Conservation (phyloP, 2,888 invertebrate genomes). For the Synanthedon myopaeformis region DNA sequence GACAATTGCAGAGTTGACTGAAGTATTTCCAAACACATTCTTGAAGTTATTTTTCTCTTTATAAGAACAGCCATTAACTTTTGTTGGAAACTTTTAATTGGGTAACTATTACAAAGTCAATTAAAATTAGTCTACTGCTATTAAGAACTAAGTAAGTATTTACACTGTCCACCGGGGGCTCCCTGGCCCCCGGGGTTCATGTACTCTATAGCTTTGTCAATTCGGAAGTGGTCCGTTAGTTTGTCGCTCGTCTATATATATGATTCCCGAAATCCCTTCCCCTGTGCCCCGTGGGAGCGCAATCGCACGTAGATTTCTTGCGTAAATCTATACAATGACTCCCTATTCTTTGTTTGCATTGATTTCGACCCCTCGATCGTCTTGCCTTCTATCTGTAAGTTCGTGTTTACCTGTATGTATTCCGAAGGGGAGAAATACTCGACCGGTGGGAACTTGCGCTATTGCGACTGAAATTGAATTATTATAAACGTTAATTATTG, state of each 20-base stretch:
- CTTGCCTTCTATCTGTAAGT: constrained; percentile 49
- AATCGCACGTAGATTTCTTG: constrained; percentile 46
- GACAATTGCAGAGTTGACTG: background rate
- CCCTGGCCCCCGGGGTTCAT: constrained; percentile 37
- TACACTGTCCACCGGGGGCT: constrained; percentile 34
- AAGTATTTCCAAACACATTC: background rate
- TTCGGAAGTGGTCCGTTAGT: constrained; percentile 45
- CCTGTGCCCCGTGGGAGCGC: constrained; percentile 55
- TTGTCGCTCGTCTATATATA: constrained; percentile 38
- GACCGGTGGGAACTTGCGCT: constrained; percentile 55
- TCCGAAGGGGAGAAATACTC: constrained; percentile 55
- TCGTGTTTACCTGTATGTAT: constrained; percentile 54
- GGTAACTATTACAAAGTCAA: constrained; percentile 23
- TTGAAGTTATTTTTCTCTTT: background rate
- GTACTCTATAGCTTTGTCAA: constrained; percentile 32
- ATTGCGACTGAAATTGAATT: constrained; percentile 58
- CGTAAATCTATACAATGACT: constrained; percentile 57
- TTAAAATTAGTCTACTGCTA: background rate
- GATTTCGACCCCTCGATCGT: constrained; percentile 59
- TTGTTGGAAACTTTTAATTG: constrained; percentile 29
- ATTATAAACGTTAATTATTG: constrained; percentile 42
- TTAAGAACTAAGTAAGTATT: background rate
- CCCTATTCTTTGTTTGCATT: constrained; percentile 53
- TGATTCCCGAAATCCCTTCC: constrained; percentile 40
- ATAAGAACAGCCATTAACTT: constrained; percentile 19